A percentile compares a stretch with the other conserved stretches of the same genome.
phyloP scores from a whole-genome alignment of 1,140 invertebrate species.

The Belonocnema kinseyi region DNA sequence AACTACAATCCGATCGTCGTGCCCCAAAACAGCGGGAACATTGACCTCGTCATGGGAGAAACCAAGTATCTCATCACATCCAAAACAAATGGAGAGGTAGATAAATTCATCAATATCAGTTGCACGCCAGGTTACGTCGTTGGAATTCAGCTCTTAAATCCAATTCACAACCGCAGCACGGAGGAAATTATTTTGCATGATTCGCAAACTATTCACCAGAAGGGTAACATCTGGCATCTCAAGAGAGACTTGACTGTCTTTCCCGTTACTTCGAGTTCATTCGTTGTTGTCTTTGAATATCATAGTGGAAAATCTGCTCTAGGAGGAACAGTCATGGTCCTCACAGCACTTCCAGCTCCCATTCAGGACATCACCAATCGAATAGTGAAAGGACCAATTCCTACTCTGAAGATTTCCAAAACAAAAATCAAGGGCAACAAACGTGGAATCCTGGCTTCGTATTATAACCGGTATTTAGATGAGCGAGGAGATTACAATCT shows the following conservation, averaged over 20 bases:
- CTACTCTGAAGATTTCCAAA: constrained; percentile 82
- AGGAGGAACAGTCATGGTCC: constrained; percentile 88
- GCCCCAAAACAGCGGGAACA: constrained; percentile 78
- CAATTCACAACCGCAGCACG: constrained; percentile 89
- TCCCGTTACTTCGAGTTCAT: constrained; percentile 90
- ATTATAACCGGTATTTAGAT: constrained; percentile 92
- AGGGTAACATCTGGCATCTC: constrained; percentile 84
- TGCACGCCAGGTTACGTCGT: constrained; percentile 86
- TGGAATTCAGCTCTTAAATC: constrained; percentile 90
- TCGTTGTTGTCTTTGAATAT: constrained; percentile 88
- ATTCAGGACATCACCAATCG: constrained; percentile 79
- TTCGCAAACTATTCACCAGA: constrained; percentile 79
- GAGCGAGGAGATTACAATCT: constrained; percentile 90
- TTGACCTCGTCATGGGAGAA: constrained; percentile 83
- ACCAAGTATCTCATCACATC: constrained; percentile 87
- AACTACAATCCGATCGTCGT: constrained; percentile 83
- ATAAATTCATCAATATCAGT: constrained; percentile 72
- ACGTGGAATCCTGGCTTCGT: constrained; percentile 87
- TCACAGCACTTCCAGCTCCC: constrained; percentile 85
- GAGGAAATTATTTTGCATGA: constrained; percentile 89
- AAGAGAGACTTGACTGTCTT: constrained; percentile 90
- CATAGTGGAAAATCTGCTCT: constrained; percentile 85
- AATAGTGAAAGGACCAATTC: constrained; percentile 85
- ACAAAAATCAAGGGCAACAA: constrained; percentile 88
- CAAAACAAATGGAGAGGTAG: constrained; percentile 77